These are phyloP conservation scores for Catostylus mosaicus DNA, from an alignment of 30 jellyfish, hydroid and myxozoan genomes.

Conservation along the genomic window DNA sequence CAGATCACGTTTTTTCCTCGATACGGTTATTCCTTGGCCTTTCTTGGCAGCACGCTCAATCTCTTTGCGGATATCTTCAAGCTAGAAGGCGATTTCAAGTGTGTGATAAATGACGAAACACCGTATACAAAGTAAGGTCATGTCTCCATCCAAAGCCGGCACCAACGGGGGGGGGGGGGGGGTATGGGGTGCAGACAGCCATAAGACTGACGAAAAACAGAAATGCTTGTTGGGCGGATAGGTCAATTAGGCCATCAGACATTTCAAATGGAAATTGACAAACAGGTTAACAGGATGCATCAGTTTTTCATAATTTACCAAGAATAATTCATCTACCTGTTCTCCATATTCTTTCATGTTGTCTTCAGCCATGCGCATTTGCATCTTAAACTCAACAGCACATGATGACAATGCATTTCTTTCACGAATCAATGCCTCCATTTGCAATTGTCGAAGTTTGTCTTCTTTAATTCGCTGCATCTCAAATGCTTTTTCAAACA, in stretches of 20 bases:
- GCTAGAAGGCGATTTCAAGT: constrained; percentile 6
- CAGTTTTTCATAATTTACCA: no score
- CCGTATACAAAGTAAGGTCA: no score
- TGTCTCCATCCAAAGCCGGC: no score
- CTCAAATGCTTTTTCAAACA: constrained; percentile 36
- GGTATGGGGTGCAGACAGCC: no score
- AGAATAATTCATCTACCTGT: constrained; percentile 12
- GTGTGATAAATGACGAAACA: no score
- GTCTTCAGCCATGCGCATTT: constrained; percentile 30
- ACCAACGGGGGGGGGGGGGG: no score
- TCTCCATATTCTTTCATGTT: constrained; percentile 44
- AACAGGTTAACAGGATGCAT: no score
- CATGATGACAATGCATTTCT: constrained; percentile 46
- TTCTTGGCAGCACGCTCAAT: constrained; percentile 54
- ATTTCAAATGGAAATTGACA: no score
- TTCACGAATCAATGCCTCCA: constrained; percentile 65
- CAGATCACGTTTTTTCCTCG: constrained; percentile 38
- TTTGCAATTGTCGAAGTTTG: constrained; percentile 41
- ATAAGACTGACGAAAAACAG: no score
- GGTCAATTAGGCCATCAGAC: no score
- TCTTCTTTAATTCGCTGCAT: constrained; percentile 36
- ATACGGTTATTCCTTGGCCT: constrained; percentile 49
- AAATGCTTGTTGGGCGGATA: no score
- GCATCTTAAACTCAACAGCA: constrained; percentile 55
- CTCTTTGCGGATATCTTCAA: constrained; percentile 34